Base-by-base conservation (phyloP, 1,140 invertebrate genomes). In the Limonius californicus region DNA sequence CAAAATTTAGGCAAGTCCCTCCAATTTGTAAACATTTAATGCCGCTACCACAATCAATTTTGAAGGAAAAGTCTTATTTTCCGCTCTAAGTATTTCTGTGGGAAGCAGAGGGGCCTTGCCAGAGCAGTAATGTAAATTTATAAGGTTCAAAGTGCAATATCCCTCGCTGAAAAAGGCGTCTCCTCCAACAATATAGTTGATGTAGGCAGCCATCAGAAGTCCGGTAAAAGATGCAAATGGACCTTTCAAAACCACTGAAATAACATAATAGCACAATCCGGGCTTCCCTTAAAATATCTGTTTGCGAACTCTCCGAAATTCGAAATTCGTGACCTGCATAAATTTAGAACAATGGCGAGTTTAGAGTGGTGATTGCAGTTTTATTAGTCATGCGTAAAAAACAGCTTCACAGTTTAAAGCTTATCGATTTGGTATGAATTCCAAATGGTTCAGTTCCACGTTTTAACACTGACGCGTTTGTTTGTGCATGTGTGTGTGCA, bases 241-340 rank as follows among this genome's bases (percentile, higher is more conserved):
- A 50, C 45, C 45, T 50, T 50, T 50, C 45, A 50, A 21, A 50
- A 50, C 45, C 45, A 50, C 16, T 50, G 45, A 50, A 50, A 50
- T 50, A 50, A 50, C 45, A 50, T 50, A 50, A 50, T 50, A 50
- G 45, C 45, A n/a, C 45, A 50, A 50, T 50, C 45, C 45, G 45
- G 18, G 45, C 45, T 21, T 19, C 45, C 16, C 16, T 21, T 18
- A 50, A 50, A 50, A 50, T 50, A 50, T 50, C 45, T 50, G 45
- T 50, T 50, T 50, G 45, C 14, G 45, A 50, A 50, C 14, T 50
- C 20, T 15, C 6, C 19, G 45, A 50, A 50, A 50, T 50, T 50
- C 20, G 45, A 50, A 50, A 50, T 50, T 50, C 45, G 45, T 50
- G 45, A 50, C 45, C 45, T 50, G 45, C 45, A 50, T 50, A 50